Evolutionary conservation across 2,888 invertebrate species (phyloP).

Genomic region (Mechanitis messenoides): DNA sequence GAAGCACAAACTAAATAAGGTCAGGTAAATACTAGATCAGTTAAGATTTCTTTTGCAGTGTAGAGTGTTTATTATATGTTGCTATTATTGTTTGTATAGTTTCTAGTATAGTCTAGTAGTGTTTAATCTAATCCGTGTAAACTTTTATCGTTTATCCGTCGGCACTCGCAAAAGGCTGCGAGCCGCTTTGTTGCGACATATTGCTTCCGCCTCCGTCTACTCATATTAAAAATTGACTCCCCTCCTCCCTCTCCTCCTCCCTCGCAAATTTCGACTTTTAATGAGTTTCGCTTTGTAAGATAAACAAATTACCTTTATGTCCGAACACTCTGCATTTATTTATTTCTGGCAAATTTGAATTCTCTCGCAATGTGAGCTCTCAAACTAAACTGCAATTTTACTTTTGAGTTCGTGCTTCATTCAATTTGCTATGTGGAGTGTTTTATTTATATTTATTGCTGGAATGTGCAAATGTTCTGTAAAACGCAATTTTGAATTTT

Average conservation of each 20-base stretch:
- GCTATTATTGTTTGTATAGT: constrained; percentile 1
- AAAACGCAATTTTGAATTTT: background rate
- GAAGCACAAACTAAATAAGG: no score
- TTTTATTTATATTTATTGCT: constrained; percentile 16
- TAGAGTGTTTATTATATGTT: background rate
- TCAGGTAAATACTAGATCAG: no score
- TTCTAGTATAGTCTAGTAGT: background rate
- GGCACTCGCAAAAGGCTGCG: constrained; percentile 10
- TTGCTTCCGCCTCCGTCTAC: constrained; percentile 32
- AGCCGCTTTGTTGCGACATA: constrained; percentile 32
- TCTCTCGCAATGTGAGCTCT: constrained; percentile 7
- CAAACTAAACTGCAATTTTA: constrained; percentile 15
- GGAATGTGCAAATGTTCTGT: background rate
- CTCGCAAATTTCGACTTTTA: constrained; percentile 38
- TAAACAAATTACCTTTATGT: constrained; percentile 42
- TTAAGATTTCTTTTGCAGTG: no score
- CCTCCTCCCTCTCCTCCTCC: constrained; percentile 16
- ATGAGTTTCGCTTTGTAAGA: constrained; percentile 46
- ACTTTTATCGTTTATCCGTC: background rate
- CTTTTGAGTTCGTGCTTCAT: constrained; percentile 15
- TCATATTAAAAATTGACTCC: constrained; percentile 34
- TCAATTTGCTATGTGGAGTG: constrained; percentile 14
- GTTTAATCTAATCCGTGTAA: constrained; percentile 2
- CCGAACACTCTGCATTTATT: constrained; percentile 23
- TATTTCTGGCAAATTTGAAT: constrained; percentile 19